phyloP scores from a whole-genome alignment of 1,140 invertebrate species.

The Zaprionus africanus region DNA sequence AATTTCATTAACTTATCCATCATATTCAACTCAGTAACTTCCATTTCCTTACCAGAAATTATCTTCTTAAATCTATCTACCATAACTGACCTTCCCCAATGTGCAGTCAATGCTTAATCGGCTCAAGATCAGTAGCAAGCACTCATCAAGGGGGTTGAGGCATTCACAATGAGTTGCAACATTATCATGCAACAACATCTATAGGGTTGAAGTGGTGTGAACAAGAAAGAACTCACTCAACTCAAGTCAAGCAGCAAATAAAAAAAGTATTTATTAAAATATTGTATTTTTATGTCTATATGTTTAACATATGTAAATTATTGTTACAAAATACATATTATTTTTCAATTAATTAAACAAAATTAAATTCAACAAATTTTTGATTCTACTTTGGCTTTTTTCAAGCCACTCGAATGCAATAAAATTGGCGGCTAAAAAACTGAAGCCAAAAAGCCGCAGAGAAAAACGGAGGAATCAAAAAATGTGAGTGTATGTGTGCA shows the following conservation, averaged over 20 bases:
- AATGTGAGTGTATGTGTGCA: conserved; percentile 5
- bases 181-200: not conserved
- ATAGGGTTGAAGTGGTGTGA: conserved; percentile 18
- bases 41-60: not conserved
- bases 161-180: not conserved
- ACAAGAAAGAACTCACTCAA: not conserved
- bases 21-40: too few species aligned
- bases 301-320: not conserved
- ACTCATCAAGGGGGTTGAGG: not conserved
- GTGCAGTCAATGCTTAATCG: not conserved
- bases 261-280: not conserved
- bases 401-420: not conserved
- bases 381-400: not conserved
- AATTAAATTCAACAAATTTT: not conserved
- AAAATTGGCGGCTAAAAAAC: not conserved
- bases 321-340: not conserved
- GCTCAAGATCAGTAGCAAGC: not conserved
- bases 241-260: not conserved
- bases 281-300: too few species aligned
- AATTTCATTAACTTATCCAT: too few species aligned
- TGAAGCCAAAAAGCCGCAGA: conserved; percentile 6
- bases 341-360: not conserved
- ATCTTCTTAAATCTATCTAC: not conserved
- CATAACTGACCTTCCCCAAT: not conserved
- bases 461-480: not conserved